Percentiles rank a stretch among this genome's conserved stretches.
Evolutionary conservation across 1,140 invertebrate genomes (phyloP).

Genomic region (Trypoxylus dichotomus): DNA sequence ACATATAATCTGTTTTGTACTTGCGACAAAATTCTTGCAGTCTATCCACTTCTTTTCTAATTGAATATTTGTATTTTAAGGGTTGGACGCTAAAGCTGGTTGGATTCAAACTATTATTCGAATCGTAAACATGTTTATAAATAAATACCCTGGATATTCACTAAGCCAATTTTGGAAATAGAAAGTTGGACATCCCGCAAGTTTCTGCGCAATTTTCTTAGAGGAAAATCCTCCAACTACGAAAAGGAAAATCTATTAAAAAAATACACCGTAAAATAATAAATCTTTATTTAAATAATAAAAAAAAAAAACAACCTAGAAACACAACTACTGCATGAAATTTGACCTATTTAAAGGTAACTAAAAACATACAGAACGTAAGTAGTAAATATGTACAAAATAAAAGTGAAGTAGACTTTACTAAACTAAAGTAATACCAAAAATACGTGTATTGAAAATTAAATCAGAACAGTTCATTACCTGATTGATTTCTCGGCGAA

Average conservation of each 20-base stretch:
- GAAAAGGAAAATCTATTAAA: conserved; percentile 24
- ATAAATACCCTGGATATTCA: no score
- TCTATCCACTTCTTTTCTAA: no score
- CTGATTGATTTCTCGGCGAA: neutral
- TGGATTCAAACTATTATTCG: no score
- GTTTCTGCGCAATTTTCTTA: neutral
- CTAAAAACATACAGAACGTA: conserved; percentile 33
- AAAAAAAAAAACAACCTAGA: conserved; percentile 36
- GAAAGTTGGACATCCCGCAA: neutral
- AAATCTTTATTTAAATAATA: conserved; percentile 33
- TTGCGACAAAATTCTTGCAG: no score
- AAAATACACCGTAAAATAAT: conserved; percentile 29
- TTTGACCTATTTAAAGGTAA: conserved; percentile 45
- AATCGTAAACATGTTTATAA: no score
- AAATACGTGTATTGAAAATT: neutral
- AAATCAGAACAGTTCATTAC: conserved; percentile 5
- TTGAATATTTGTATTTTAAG: no score
- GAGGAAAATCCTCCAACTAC: conserved; percentile 32
- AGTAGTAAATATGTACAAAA: conserved; percentile 16
- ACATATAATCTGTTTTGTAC: no score
- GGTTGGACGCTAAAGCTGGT: no score
- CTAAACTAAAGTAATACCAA: neutral
- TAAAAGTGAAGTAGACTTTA: neutral
- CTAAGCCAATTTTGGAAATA: no score
- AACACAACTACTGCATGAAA: conserved; percentile 34